Evolutionary conservation across 2,113 vertebrate genomes (phyloP).

Genomic region (Sinocyclocheilus rhinocerous): DNA sequence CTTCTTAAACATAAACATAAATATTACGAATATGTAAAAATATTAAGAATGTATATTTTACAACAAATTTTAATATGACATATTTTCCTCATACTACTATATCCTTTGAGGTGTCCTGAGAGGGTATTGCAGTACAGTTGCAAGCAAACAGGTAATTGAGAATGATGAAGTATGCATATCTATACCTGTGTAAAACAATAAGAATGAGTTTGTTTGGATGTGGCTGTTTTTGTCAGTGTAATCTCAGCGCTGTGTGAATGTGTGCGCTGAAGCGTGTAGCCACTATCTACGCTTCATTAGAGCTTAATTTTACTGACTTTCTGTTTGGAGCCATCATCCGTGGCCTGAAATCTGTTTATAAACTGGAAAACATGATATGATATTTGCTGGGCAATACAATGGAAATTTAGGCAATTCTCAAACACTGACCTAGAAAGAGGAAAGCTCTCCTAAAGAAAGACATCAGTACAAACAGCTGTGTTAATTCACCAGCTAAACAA

Average conservation of each 20-base stretch:
- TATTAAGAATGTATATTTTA: no score
- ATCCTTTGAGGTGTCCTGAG: no score
- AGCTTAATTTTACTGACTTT: slow-evolving; percentile 2
- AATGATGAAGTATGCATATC: background rate
- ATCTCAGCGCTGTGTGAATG: slow-evolving; percentile 12
- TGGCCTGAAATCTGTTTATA: slow-evolving; percentile 33
- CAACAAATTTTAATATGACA: no score
- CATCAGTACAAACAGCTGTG: background rate
- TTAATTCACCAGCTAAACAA: background rate
- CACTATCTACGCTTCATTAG: slow-evolving; percentile 39
- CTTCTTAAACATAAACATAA: no score
- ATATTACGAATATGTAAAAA: no score
- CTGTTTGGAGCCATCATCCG: slow-evolving; percentile 8
- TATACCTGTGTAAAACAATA: slow-evolving; percentile 7
- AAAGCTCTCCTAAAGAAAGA: background rate
- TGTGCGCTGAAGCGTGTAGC: slow-evolving; percentile 25
- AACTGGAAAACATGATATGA: slow-evolving; percentile 42
- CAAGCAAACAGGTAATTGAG: background rate
- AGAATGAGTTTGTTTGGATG: background rate
- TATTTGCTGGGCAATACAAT: slow-evolving; percentile 17
- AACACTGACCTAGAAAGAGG: background rate
- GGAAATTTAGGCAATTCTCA: slow-evolving; percentile 20
- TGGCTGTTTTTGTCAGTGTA: background rate
- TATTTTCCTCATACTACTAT: no score
- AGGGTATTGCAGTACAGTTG: background rate